Percentiles rank a stretch among this genome's conserved stretches.
phyloP scores from a whole-genome alignment of 2,888 invertebrate genomes.

The Scaeva pyrastri region DNA sequence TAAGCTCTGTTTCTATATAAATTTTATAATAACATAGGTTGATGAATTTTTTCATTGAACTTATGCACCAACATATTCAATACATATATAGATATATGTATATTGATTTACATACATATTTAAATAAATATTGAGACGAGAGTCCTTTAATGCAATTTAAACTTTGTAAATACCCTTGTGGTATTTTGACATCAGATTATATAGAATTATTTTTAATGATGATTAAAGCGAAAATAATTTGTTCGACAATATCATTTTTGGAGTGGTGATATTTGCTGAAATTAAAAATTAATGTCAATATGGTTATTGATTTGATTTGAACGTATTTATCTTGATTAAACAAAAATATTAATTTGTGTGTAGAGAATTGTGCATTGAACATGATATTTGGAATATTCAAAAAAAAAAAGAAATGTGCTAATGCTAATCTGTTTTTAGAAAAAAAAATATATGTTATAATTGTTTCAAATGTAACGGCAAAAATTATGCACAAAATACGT shows the following conservation, averaged over 20 bases:
- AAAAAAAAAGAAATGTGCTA: no score
- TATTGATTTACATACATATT: not conserved
- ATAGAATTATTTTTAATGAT: constrained; percentile 11
- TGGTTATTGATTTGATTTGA: not conserved
- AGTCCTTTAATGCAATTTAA: not conserved
- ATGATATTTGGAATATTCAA: no score
- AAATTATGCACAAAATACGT: no score
- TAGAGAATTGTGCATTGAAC: no score
- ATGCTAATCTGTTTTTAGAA: no score
- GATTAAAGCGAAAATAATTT: not conserved
- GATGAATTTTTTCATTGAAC: not conserved
- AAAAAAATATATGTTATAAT: no score
- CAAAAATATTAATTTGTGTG: no score
- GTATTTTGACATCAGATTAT: constrained; percentile 1
- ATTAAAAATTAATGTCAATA: not conserved
- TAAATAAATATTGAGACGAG: not conserved
- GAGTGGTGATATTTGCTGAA: no score
- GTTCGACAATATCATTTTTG: not conserved
- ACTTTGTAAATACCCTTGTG: not conserved
- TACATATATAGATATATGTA: not conserved
- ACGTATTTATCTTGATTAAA: no score
- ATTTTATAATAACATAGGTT: not conserved
- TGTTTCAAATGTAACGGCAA: no score
- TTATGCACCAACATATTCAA: no score
- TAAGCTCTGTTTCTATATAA: not conserved